Percentiles rank a stretch among this genome's conserved stretches.
These are phyloP conservation scores for Asarcornis scutulata DNA, from an alignment of 2,113 vertebrate genomes.

Conservation along the genomic window DNA sequence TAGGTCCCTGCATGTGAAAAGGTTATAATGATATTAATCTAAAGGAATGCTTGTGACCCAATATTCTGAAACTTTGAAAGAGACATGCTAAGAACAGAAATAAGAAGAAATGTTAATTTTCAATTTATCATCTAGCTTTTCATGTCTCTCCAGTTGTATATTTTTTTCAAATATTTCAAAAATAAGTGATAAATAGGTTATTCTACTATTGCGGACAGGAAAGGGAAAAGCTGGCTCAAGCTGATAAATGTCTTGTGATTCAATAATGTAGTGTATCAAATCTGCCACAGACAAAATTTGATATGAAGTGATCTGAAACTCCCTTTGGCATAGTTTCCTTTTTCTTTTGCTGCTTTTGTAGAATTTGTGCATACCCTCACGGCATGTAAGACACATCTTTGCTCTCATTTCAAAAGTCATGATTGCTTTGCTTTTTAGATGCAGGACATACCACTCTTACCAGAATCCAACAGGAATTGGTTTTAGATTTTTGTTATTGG, in stretches of 20 bases:
- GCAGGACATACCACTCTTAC: background rate
- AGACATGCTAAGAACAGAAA: background rate
- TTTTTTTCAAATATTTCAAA: background rate
- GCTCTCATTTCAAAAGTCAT: background rate
- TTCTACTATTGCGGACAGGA: background rate
- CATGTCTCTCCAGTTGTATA: background rate
- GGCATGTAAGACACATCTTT: background rate
- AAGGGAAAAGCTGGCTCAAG: background rate
- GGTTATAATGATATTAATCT: background rate
- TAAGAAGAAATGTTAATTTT: background rate
- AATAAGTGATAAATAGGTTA: background rate
- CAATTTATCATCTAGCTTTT: background rate
- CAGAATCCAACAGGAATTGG: background rate
- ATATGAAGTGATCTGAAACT: background rate
- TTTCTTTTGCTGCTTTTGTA: background rate
- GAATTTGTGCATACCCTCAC: background rate
- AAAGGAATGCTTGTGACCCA: background rate
- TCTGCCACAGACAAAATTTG: background rate
- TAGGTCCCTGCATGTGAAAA: background rate
- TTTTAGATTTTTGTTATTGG: background rate
- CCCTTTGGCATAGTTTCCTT: background rate
- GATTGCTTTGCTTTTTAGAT: slow-evolving; percentile 10
- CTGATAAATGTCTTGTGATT: background rate
- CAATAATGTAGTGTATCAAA: background rate
- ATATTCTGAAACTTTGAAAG: background rate